phyloP scores from a whole-genome alignment of 2,113 vertebrate genomes.

The Onychorhynchus coronatus region DNA sequence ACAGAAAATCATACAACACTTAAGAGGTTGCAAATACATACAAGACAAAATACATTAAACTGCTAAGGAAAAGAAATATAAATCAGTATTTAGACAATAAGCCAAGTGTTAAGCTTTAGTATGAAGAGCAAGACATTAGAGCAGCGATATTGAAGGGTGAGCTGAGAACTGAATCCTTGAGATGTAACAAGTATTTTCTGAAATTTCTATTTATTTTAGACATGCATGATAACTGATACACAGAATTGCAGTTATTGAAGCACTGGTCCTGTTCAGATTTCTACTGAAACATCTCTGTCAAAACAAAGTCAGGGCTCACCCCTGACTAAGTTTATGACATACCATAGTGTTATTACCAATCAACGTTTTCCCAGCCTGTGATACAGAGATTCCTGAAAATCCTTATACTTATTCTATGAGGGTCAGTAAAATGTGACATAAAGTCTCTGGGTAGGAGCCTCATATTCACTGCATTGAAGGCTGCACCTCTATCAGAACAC shows the following conservation, averaged over 20 bases:
- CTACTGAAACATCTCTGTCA: background rate
- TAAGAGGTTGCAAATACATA: background rate
- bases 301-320: background rate
- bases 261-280: background rate
- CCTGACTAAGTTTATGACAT: background rate
- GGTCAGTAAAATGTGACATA: background rate
- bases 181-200: background rate
- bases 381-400: background rate
- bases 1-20: background rate
- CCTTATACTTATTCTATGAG: background rate
- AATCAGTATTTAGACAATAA: background rate
- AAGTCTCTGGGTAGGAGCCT: background rate
- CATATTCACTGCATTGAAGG: background rate
- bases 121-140: background rate
- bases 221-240: background rate
- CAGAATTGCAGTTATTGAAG: background rate
- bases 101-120: background rate
- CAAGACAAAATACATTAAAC: background rate
- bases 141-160: background rate
- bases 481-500: background rate
- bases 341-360: background rate
- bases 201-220: background rate
- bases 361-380: background rate
- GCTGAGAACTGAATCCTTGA: background rate
- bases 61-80: background rate